phyloP scores from a whole-genome alignment of 2,113 vertebrate genomes.

The Chascanopsetta lugubris region DNA sequence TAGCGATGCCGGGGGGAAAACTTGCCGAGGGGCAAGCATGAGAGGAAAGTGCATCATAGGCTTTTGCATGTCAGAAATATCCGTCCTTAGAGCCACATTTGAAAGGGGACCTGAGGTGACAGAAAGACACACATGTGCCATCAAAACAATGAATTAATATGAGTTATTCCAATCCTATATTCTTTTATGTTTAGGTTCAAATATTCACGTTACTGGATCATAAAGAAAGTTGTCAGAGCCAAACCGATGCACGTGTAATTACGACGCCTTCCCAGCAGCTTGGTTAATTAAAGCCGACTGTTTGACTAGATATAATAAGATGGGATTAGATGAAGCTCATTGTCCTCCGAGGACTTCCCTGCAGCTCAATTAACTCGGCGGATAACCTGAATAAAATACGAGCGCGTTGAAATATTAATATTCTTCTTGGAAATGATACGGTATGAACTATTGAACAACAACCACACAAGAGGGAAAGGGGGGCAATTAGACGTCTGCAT shows the following conservation, averaged over 20 bases:
- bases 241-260: slow-evolving; percentile 55
- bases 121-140: too few relatives aligned
- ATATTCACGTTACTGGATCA: background rate
- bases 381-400: slow-evolving; percentile 65
- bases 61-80: too few relatives aligned
- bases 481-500: background rate
- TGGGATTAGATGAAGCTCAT: slow-evolving; percentile 61
- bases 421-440: slow-evolving; percentile 17
- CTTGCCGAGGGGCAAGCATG: background rate
- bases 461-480: background rate
- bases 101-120: too few relatives aligned
- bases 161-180: too few relatives aligned
- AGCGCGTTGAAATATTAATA: slow-evolving; percentile 52
- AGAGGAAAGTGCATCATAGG: too few relatives aligned
- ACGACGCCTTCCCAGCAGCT: slow-evolving; percentile 32
- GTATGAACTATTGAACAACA: slow-evolving; percentile 51
- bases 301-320: slow-evolving; percentile 58
- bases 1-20: slow-evolving; percentile 1
- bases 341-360: slow-evolving; percentile 58
- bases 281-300: slow-evolving; percentile 59
- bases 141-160: slow-evolving; percentile 2
- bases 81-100: too few relatives aligned
- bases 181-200: too few relatives aligned
- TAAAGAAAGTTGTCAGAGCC: background rate
- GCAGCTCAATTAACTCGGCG: slow-evolving; percentile 64